These are phyloP conservation scores for Nebria brevicollis DNA, from an alignment of 2,888 invertebrate species.

Conservation along the genomic window DNA sequence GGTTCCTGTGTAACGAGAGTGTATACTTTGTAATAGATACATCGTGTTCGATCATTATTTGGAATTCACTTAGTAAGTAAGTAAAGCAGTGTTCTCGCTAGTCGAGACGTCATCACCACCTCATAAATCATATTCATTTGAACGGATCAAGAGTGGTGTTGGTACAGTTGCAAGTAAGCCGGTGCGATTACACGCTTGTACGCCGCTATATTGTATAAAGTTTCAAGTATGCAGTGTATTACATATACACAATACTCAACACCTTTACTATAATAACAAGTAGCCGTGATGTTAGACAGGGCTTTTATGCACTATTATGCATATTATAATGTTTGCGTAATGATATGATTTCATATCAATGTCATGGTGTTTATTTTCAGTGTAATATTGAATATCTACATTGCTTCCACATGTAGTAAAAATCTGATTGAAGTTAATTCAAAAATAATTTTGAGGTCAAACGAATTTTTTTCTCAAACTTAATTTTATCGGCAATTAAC, in stretches of 20 bases:
- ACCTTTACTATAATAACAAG: background rate
- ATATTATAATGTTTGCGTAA: background rate
- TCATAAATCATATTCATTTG: conserved; percentile 18
- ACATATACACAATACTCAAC: conserved; percentile 1
- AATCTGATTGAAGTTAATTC: background rate
- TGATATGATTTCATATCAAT: background rate
- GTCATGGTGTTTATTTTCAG: background rate
- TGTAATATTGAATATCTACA: background rate
- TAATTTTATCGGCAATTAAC: too few relatives aligned
- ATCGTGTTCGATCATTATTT: conserved; percentile 22
- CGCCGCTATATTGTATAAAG: background rate
- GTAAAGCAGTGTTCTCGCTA: conserved; percentile 5
- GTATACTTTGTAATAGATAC: conserved; percentile 19
- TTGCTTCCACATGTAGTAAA: background rate
- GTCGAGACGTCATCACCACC: conserved; percentile 17
- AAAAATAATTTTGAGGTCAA: background rate
- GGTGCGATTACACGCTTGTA: background rate
- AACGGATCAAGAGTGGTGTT: conserved; percentile 12
- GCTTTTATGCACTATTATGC: background rate
- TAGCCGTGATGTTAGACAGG: background rate
- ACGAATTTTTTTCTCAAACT: background rate
- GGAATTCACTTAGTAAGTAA: conserved; percentile 20
- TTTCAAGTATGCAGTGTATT: background rate
- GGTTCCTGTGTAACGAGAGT: background rate
- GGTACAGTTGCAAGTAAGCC: background rate